These are phyloP conservation scores for Disparrhopalites patrizii DNA, from an alignment of 2,888 invertebrate species.

Conservation along the genomic window DNA sequence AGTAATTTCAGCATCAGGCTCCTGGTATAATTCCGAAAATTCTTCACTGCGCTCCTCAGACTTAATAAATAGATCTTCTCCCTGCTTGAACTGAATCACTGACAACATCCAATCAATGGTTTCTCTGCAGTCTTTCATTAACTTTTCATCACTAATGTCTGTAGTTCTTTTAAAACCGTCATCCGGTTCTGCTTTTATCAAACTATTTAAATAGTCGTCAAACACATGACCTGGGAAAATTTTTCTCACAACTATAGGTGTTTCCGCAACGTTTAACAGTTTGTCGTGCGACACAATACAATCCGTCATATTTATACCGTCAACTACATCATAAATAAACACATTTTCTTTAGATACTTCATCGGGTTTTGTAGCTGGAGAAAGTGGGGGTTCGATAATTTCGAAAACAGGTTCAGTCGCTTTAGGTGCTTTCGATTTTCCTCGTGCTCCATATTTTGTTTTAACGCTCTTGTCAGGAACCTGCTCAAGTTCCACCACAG, in stretches of 20 bases:
- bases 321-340: slow-evolving; percentile 2
- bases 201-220: not conserved
- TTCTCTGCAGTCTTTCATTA: slow-evolving; percentile 15
- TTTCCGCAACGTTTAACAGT: slow-evolving; percentile 6
- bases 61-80: not conserved
- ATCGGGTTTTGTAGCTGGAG: not conserved
- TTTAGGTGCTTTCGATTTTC: not conserved
- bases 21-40: not conserved
- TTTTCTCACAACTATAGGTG: slow-evolving; percentile 10
- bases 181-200: not conserved
- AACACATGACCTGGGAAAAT: slow-evolving; percentile 10
- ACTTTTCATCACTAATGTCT: not conserved
- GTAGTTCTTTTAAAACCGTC: not conserved
- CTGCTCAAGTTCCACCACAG: not conserved
- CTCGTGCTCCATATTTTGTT: not conserved
- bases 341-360: too few relatives aligned
- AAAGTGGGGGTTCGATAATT: not conserved
- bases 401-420: not conserved
- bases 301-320: not conserved
- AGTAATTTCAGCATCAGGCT: not conserved
- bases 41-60: not conserved
- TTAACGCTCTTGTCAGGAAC: not conserved
- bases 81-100: slow-evolving; percentile 8
- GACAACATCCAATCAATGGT: slow-evolving; percentile 24
- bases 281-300: slow-evolving; percentile 12